These are phyloP conservation scores for Sanderia malayensis DNA, from an alignment of 30 jellyfish, hydroid and myxozoan species.

Conservation along the genomic window DNA sequence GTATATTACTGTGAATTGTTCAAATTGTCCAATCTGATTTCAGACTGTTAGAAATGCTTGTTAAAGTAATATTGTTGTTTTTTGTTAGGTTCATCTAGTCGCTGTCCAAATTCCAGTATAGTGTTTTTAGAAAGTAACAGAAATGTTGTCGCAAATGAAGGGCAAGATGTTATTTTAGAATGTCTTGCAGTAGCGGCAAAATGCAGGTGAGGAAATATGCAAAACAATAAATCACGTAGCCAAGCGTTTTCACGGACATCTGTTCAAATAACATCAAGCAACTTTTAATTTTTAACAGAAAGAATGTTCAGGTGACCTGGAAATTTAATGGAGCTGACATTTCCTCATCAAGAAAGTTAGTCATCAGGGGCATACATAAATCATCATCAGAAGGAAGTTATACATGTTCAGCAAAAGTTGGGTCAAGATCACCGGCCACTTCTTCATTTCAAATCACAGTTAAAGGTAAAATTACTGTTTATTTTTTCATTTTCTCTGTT, in stretches of 20 bases:
- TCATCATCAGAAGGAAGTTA: not conserved
- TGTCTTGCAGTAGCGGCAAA: slow-evolving; percentile 48
- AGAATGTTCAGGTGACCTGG: slow-evolving; percentile 7
- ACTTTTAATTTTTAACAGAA: not conserved
- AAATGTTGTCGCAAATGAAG: slow-evolving; percentile 25
- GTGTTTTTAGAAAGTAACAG: slow-evolving; percentile 8
- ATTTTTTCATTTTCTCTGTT: no score
- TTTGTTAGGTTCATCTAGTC: slow-evolving; percentile 9
- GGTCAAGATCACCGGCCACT: not conserved
- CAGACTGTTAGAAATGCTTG: not conserved
- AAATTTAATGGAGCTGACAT: not conserved
- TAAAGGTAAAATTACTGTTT: slow-evolving; percentile 13
- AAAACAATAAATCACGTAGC: no score
- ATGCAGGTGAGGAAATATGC: no score
- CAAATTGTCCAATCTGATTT: not conserved
- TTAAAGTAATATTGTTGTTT: not conserved
- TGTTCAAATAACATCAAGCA: not conserved
- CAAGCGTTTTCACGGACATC: not conserved
- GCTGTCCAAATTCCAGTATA: slow-evolving; percentile 24
- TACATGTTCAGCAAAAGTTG: slow-evolving; percentile 25
- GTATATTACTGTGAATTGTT: not conserved
- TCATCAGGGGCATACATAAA: no score
- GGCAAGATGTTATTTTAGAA: slow-evolving; percentile 42
- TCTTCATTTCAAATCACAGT: not conserved
- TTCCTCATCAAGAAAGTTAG: slow-evolving; percentile 19